Conservation (phyloP, 2,888 invertebrate genomes). For the Gnatocerus cornutus region DNA sequence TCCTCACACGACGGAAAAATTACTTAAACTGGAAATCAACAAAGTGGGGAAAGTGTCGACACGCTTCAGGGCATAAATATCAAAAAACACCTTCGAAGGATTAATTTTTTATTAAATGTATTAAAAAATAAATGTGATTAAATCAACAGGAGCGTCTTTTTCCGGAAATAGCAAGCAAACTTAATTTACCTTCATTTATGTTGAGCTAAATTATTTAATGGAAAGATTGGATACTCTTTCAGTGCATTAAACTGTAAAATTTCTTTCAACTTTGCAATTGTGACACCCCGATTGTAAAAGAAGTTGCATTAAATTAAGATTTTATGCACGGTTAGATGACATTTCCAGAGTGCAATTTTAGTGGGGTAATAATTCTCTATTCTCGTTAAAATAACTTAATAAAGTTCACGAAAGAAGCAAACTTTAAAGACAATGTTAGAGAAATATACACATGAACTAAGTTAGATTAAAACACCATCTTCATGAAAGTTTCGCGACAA, state of each 20-base stretch:
- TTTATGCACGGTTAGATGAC: neutral
- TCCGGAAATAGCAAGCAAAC: too few species aligned
- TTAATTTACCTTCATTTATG: too few species aligned
- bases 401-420: constrained; percentile 8
- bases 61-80: neutral
- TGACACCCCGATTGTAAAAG: neutral
- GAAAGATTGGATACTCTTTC: too few species aligned
- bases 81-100: neutral
- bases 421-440: constrained; percentile 14
- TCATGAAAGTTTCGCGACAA: constrained; percentile 7
- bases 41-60: neutral
- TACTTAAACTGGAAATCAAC: constrained; percentile 2
- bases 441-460: constrained; percentile 8
- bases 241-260: too few species aligned
- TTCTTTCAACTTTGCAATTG: too few species aligned
- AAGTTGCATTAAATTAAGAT: neutral
- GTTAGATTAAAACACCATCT: constrained; percentile 24
- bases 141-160: too few species aligned
- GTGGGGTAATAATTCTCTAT: neutral
- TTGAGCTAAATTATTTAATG: too few species aligned
- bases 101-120: too few species aligned
- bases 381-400: constrained; percentile 5
- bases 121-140: too few species aligned
- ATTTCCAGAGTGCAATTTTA: neutral
- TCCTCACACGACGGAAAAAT: constrained; percentile 10